Evolutionary conservation across 2,113 vertebrate genomes (phyloP).

Genomic region (Tragelaphus imberbis): DNA sequence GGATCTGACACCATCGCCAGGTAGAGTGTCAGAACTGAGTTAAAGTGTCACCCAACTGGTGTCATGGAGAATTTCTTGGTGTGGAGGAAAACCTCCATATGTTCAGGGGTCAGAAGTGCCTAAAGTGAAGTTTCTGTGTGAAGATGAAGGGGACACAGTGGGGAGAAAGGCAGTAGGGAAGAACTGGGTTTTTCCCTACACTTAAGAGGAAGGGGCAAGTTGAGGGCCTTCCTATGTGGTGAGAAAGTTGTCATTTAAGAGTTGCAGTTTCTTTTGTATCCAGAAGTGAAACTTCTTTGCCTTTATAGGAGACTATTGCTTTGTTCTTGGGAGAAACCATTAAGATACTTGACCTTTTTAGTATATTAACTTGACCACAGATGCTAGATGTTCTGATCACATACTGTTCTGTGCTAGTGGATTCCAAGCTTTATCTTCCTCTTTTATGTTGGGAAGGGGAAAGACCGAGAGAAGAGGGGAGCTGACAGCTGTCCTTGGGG

Average conservation of each 20-base stretch:
- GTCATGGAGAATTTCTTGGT: background rate
- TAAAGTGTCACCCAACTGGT: background rate
- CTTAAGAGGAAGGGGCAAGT: background rate
- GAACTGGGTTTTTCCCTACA: background rate
- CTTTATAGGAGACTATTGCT: background rate
- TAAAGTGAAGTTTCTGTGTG: background rate
- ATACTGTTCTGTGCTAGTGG: background rate
- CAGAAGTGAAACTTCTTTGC: background rate
- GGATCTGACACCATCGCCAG: background rate
- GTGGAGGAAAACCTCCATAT: background rate
- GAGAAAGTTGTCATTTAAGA: background rate
- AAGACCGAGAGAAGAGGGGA: background rate
- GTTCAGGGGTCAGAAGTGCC: background rate
- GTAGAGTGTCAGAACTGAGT: background rate
- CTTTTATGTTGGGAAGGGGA: background rate
- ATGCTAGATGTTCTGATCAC: background rate
- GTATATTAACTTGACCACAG: background rate
- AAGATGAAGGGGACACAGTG: background rate
- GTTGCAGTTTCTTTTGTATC: background rate
- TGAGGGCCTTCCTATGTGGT: background rate
- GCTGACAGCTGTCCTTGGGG: background rate
- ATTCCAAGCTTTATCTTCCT: background rate
- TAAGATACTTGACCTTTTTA: background rate
- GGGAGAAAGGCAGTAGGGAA: background rate
- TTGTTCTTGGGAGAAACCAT: background rate